Evolutionary conservation across 1,140 invertebrate species (phyloP).

Genomic region (Drosophila virilis): DNA sequence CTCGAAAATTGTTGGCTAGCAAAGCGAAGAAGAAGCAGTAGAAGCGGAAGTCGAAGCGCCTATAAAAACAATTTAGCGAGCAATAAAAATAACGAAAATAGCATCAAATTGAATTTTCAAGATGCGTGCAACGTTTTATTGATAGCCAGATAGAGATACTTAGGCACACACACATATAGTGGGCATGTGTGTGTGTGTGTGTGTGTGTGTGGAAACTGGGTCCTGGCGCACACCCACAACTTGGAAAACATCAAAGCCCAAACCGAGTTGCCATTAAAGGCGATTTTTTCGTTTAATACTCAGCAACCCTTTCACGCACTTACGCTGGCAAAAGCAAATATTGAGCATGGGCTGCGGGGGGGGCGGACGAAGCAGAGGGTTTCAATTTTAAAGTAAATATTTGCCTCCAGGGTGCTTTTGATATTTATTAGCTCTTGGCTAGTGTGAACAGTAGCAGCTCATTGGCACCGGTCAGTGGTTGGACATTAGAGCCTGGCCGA

Average conservation of each 20-base stretch:
- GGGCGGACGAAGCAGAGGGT: conserved; percentile 13
- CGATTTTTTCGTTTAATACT: conserved; percentile 40
- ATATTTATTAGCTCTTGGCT: conserved; percentile 77
- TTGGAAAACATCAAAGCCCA: conserved; percentile 60
- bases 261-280: conserved; percentile 65
- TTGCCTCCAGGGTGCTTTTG: conserved; percentile 83
- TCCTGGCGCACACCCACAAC: conserved; percentile 57
- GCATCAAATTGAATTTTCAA: conserved; percentile 72
- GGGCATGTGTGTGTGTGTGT: conserved; percentile 36
- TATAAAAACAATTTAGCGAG: conserved; percentile 82
- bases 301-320: conserved; percentile 77
- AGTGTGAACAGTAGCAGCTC: conserved; percentile 2
- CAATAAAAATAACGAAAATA: conserved; percentile 76
- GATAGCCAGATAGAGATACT: conserved; percentile 39
- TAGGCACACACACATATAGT: conserved; percentile 2
- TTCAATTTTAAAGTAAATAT: conserved; percentile 84
- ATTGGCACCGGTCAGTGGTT: conserved; percentile 45
- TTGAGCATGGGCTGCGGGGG: background rate
- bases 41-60: conserved; percentile 31
- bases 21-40: background rate
- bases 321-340: conserved; percentile 70
- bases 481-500: conserved; percentile 65
- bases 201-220: conserved; percentile 23
- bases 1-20: conserved; percentile 25
- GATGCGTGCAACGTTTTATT: conserved; percentile 52